Evolutionary conservation across 2,797 vertebrate species (phyloP).

Genomic region (Thunnus albacares): DNA sequence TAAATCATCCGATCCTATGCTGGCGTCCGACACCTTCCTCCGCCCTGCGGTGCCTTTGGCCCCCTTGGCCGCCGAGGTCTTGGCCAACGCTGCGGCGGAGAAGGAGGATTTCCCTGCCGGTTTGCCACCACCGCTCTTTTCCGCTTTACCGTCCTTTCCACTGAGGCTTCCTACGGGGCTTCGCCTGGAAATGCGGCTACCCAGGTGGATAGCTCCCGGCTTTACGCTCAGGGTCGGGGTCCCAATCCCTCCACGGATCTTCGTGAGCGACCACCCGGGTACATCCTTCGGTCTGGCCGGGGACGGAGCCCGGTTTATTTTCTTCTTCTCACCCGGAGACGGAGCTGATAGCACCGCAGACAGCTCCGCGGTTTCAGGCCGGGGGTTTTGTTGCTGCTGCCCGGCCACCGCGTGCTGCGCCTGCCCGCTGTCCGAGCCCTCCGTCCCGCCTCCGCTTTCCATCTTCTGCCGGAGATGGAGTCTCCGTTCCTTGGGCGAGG

Average conservation of each 20-base stretch:
- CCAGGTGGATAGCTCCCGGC: conserved; percentile 84
- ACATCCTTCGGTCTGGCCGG: conserved; percentile 95
- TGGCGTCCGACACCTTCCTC: conserved; percentile 85
- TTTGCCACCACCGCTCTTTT: conserved; percentile 70
- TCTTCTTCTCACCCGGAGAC: conserved; percentile 87
- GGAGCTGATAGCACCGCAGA: conserved; percentile 57
- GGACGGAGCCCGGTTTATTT: conserved; percentile 92
- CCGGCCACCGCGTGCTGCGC: conserved; percentile 67
- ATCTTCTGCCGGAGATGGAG: conserved; percentile 86
- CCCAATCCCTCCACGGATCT: conserved; percentile 88
- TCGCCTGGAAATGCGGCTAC: conserved; percentile 84
- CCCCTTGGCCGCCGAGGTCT: conserved; percentile 73
- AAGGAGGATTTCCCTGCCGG: conserved; percentile 78
- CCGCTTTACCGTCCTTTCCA: conserved; percentile 84
- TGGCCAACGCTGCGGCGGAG: conserved; percentile 51
- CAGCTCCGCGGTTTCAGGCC: conserved; percentile 57
- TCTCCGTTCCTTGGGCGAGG: conserved; percentile 87
- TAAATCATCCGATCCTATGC: conserved; percentile 82
- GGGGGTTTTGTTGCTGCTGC: conserved; percentile 50
- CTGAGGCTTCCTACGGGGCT: conserved; percentile 73
- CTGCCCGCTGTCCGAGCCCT: conserved; percentile 77
- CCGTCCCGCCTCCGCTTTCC: conserved; percentile 85
- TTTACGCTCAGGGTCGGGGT: conserved; percentile 83
- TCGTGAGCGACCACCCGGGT: conserved; percentile 93
- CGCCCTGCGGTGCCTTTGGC: conserved; percentile 73